Conservation (phyloP, 1,140 invertebrate genomes). For the Diabrotica virgifera region DNA sequence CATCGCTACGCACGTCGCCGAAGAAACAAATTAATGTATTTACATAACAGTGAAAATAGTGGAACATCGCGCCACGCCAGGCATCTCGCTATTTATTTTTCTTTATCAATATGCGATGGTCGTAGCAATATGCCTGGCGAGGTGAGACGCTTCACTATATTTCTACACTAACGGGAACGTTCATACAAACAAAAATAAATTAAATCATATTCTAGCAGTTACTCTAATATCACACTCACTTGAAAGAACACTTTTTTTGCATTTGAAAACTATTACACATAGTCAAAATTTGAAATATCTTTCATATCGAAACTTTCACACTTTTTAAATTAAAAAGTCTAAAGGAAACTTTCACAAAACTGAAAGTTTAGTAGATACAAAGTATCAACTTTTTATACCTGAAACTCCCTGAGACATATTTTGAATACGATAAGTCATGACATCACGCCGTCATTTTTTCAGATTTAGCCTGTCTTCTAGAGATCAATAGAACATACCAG, state of each 20-base stretch:
- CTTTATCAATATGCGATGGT: too few species aligned
- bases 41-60: too few species aligned
- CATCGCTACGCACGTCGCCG: too few species aligned
- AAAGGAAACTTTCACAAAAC: constrained; percentile 10
- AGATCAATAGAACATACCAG: background rate
- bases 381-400: constrained; percentile 6
- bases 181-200: too few species aligned
- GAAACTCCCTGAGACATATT: background rate
- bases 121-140: too few species aligned
- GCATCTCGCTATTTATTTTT: too few species aligned
- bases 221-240: constrained; percentile 20
- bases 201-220: background rate
- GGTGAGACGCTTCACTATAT: too few species aligned
- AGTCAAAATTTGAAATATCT: background rate
- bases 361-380: constrained; percentile 8
- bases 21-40: too few species aligned
- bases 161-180: too few species aligned
- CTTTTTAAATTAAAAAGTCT: background rate
- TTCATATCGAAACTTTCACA: background rate
- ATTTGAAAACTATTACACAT: background rate
- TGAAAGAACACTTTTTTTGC: constrained; percentile 12
- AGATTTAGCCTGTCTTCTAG: background rate
- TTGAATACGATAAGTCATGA: background rate
- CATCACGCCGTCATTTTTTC: background rate
- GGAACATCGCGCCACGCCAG: too few species aligned